phyloP scores from a whole-genome alignment of 2,888 invertebrate genomes.

The Troides oblongomaculatus region DNA sequence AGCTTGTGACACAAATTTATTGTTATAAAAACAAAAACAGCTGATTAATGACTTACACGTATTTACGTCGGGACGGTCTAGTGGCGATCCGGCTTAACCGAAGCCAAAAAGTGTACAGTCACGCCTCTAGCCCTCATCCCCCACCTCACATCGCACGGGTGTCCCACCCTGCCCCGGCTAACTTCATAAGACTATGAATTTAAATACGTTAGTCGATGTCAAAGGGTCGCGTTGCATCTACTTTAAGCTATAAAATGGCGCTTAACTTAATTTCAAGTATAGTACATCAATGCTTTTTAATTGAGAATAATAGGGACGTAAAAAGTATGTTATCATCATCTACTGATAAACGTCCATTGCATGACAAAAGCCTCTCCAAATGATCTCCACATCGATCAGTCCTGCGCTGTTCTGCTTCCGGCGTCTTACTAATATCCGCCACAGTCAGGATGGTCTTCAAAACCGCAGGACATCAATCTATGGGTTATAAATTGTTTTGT shows the following conservation, averaged over 20 bases:
- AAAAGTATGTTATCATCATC: no score
- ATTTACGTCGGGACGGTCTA: constrained; percentile 37
- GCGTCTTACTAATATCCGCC: no score
- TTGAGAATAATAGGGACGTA: no score
- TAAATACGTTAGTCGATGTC: constrained; percentile 79
- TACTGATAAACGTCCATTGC: no score
- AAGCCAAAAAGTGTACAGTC: constrained; percentile 80
- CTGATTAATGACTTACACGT: constrained; percentile 27
- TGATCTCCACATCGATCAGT: no score
- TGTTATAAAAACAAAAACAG: not conserved
- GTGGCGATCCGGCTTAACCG: constrained; percentile 76
- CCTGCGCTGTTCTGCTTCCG: no score
- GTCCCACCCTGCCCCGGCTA: constrained; percentile 54
- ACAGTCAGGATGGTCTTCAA: no score
- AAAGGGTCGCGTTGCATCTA: constrained; percentile 71
- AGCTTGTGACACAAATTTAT: not conserved
- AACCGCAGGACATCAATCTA: no score
- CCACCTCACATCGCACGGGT: constrained; percentile 32
- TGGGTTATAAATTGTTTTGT: no score
- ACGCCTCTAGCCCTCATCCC: constrained; percentile 56
- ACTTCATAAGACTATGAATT: constrained; percentile 80
- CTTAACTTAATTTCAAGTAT: constrained; percentile 14
- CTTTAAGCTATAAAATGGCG: constrained; percentile 49
- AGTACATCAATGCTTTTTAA: no score
- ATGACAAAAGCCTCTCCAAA: no score